A percentile compares a stretch with the other conserved stretches of the same genome.
Evolutionary conservation across 2,797 vertebrate genomes (phyloP).

Genomic region (Vireo griseus): DNA sequence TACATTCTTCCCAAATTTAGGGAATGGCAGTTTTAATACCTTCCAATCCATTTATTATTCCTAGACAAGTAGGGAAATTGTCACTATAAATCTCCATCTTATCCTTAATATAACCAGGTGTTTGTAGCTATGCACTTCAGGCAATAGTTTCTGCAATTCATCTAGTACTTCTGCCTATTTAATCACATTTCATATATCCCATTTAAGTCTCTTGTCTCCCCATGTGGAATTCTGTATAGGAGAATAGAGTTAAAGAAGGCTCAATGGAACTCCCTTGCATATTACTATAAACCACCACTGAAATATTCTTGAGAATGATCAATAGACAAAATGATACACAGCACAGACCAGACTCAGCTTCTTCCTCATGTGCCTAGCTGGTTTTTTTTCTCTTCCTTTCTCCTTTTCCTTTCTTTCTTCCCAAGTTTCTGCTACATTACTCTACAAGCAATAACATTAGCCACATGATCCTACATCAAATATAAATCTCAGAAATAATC

Average conservation of each 20-base stretch:
- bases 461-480: background rate
- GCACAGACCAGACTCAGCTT: background rate
- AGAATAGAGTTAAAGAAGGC: background rate
- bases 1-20: background rate
- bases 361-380: background rate
- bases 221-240: background rate
- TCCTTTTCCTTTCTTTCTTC: background rate
- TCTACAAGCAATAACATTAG: background rate
- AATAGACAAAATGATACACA: background rate
- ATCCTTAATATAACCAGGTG: background rate
- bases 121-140: background rate
- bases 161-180: background rate
- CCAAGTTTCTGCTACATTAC: background rate
- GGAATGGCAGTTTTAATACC: background rate
- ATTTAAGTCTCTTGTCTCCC: background rate
- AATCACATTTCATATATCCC: background rate
- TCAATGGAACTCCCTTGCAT: background rate
- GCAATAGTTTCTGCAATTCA: background rate
- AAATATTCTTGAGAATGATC: background rate
- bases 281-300: background rate
- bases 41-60: conserved; percentile 2
- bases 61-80: background rate
- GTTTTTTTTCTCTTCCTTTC: background rate
- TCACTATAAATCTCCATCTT: background rate
- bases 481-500: background rate